These are phyloP conservation scores for Taenaris catops DNA, from an alignment of 2,888 invertebrate species.

Conservation along the genomic window DNA sequence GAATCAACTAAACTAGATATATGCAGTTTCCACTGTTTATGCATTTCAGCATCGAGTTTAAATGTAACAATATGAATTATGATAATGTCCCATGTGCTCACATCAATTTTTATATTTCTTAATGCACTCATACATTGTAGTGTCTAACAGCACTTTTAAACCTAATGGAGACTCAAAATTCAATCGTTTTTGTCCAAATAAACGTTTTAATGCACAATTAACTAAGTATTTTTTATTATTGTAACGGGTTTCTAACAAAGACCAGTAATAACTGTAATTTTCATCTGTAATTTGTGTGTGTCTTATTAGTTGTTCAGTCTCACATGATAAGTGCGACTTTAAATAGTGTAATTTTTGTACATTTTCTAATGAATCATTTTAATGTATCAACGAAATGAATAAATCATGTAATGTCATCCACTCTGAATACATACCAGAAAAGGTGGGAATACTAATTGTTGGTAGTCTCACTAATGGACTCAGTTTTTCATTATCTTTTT, in stretches of 20 bases:
- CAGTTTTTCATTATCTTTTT: too few relatives aligned
- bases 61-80: constrained; percentile 2
- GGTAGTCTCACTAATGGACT: constrained; percentile 4
- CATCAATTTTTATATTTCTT: constrained; percentile 2
- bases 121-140: constrained; percentile 22
- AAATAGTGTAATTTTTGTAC: too few relatives aligned
- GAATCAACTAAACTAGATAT: not conserved
- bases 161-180: constrained; percentile 16
- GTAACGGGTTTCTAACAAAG: too few relatives aligned
- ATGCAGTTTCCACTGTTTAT: constrained; percentile 1
- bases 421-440: constrained; percentile 24
- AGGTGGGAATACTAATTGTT: constrained; percentile 5
- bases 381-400: constrained; percentile 23
- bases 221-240: constrained; percentile 23
- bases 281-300: too few relatives aligned
- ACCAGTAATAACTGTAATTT: too few relatives aligned
- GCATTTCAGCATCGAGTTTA: constrained; percentile 1
- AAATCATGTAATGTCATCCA: constrained; percentile 25
- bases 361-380: too few relatives aligned
- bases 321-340: too few relatives aligned
- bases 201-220: constrained; percentile 24
- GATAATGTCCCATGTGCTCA: constrained; percentile 1
- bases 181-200: constrained; percentile 24
- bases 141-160: constrained; percentile 29
- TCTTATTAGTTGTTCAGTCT: too few relatives aligned